Conservation (phyloP, 2,888 invertebrate genomes). For the Eupithecia subumbrata region DNA sequence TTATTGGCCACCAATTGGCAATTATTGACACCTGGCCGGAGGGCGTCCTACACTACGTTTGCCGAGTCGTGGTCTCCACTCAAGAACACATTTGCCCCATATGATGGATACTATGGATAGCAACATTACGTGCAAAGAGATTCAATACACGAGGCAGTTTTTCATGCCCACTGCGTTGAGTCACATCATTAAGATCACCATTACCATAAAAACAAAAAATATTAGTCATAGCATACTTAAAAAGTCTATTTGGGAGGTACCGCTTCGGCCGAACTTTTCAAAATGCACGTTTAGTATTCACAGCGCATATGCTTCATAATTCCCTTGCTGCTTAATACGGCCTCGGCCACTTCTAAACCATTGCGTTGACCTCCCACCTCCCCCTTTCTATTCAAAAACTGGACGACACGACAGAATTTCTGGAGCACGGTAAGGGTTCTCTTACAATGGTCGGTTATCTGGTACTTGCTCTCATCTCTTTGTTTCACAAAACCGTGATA, state of each 20-base stretch:
- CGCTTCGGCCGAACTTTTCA: slow-evolving; percentile 59
- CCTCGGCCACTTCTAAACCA: slow-evolving; percentile 71
- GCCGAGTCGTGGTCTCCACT: too few relatives aligned
- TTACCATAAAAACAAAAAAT: slow-evolving; percentile 69
- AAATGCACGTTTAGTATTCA: slow-evolving; percentile 77
- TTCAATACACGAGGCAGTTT: not conserved
- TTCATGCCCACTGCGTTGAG: not conserved
- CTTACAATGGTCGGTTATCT: slow-evolving; percentile 64
- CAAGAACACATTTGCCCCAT: too few relatives aligned
- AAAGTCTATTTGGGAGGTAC: slow-evolving; percentile 45
- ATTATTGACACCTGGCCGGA: too few relatives aligned
- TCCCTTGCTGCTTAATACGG: slow-evolving; percentile 79
- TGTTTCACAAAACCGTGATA: slow-evolving; percentile 82
- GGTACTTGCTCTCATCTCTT: slow-evolving; percentile 77
- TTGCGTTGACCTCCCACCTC: slow-evolving; percentile 53
- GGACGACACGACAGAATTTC: slow-evolving; percentile 37
- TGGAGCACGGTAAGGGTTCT: slow-evolving; percentile 55
- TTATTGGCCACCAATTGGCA: too few relatives aligned
- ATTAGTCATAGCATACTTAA: slow-evolving; percentile 55
- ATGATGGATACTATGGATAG: too few relatives aligned
- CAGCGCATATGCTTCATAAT: slow-evolving; percentile 79
- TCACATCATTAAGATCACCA: slow-evolving; percentile 39
- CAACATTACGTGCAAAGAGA: not conserved
- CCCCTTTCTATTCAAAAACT: slow-evolving; percentile 45
- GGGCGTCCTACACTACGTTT: too few relatives aligned